A percentile compares a stretch with the other conserved stretches of the same genome.
These are phyloP conservation scores for Sphaerophoria taeniata DNA, from an alignment of 2,888 invertebrate genomes.

Conservation along the genomic window DNA sequence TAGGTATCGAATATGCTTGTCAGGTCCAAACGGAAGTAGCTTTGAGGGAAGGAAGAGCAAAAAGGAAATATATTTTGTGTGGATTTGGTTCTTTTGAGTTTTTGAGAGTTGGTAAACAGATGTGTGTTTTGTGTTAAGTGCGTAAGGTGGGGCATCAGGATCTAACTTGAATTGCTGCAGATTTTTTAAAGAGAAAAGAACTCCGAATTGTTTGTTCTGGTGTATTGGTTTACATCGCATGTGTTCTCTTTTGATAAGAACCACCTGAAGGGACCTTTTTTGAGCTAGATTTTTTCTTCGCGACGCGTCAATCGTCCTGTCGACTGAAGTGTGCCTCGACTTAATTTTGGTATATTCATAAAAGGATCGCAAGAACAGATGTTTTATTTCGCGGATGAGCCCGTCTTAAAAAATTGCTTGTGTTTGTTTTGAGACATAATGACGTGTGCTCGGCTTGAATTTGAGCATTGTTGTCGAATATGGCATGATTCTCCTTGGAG, in stretches of 20 bases:
- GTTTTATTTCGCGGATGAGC: slow-evolving; percentile 67
- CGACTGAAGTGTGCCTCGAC: slow-evolving; percentile 60
- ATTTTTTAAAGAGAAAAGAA: slow-evolving; percentile 62
- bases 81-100: slow-evolving; percentile 51
- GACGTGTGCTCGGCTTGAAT: slow-evolving; percentile 44
- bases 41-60: slow-evolving; percentile 27
- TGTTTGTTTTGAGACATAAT: slow-evolving; percentile 49
- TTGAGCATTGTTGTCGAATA: slow-evolving; percentile 1
- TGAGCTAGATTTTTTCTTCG: not conserved
- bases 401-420: slow-evolving; percentile 41
- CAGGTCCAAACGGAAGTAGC: slow-evolving; percentile 68
- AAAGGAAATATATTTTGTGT: slow-evolving; percentile 43
- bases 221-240: slow-evolving; percentile 66
- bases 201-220: slow-evolving; percentile 63
- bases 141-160: slow-evolving; percentile 68
- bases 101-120: slow-evolving; percentile 60
- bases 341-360: slow-evolving; percentile 30
- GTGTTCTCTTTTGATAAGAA: slow-evolving; percentile 59
- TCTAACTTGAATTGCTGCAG: slow-evolving; percentile 45
- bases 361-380: slow-evolving; percentile 57
- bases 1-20: slow-evolving; percentile 9
- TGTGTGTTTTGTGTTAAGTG: slow-evolving; percentile 53
- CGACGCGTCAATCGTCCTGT: slow-evolving; percentile 2
- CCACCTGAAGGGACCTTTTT: slow-evolving; percentile 64
- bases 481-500: not conserved